Conservation (phyloP, 2,113 vertebrate genomes). For the Arizona elegans region DNA sequence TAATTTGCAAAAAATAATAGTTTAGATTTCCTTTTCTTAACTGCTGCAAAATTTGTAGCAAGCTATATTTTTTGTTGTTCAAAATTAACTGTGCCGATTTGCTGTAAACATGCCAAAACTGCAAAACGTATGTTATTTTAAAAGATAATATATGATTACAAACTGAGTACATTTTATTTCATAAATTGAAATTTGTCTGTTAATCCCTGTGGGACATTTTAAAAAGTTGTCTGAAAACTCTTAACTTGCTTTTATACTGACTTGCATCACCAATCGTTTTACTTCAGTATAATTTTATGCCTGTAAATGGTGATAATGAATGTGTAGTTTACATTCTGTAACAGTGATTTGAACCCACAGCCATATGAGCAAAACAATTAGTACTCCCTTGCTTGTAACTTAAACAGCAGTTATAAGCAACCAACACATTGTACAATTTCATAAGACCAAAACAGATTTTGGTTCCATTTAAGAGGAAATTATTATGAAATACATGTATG, state of each 20-base stretch:
- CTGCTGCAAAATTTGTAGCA: background rate
- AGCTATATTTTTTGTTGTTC: background rate
- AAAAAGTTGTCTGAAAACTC: background rate
- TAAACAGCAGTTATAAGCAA: background rate
- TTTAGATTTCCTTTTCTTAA: conserved; percentile 17
- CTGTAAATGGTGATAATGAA: background rate
- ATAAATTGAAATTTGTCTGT: background rate
- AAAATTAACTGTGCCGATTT: background rate
- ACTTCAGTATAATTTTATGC: background rate
- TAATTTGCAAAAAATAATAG: background rate
- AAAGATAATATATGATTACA: background rate
- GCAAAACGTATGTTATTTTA: background rate
- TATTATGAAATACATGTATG: background rate
- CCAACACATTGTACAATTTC: conserved; percentile 8
- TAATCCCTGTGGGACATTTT: conserved; percentile 10
- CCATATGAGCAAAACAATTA: accelerated
- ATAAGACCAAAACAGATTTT: background rate
- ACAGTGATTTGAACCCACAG: background rate
- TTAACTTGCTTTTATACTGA: background rate
- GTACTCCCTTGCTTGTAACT: background rate
- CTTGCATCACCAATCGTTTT: background rate
- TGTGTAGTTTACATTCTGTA: background rate
- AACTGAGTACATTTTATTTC: background rate
- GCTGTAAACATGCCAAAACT: background rate
- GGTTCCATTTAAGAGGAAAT: background rate